Evolutionary conservation across 2,888 invertebrate genomes (phyloP), one percentile per base, ranked within the genome.

Genomic region (Podotricha telesiphe): DNA sequence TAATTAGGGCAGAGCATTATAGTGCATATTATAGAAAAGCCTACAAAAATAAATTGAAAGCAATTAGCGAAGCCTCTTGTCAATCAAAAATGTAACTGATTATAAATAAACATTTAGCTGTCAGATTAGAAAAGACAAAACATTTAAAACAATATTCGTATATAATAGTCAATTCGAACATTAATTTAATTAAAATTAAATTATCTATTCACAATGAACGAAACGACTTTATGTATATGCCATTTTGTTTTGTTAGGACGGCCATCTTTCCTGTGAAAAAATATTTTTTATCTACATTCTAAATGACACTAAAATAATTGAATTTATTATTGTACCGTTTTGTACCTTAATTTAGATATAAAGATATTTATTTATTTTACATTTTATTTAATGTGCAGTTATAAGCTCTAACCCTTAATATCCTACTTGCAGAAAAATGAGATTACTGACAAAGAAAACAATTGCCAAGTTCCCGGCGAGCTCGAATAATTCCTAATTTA

Each of bases 151-250:
- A 59, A 45, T 59, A 45, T 50, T 15, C 50, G 40, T 62, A 70
- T 58, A 53, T 53, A 13, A 19, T 7, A 67, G 63, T 61, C 77
- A 82, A 85, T 85, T 83, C 83, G 74, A 78, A 79, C 85, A 86
- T 86, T 80, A 89, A 89, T 89, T 89, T 88, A 88, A 89, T 83
- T 76, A 45, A 64, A 66, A 86, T 89, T 87, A 89, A 89, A 89
- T 87, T 89, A 81, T 88, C 73, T 73, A 88, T 89, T 74, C 76
- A 75, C 69, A 84, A 89, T 83, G 86, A 83, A 70, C 75, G 83
- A 88, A 87, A 84, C 78, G 79, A 78, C 73, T 68, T 42, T 61
- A 61, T 51, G 70, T 76, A 80, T 83, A 82, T 79, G 80, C 17
- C 56, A 55, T 67, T 55, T 55, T 55, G 55, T 37, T 55, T 48